Evolutionary conservation across 2,797 vertebrate species (phyloP).

Genomic region (Typhlichthys eigenmanni): DNA sequence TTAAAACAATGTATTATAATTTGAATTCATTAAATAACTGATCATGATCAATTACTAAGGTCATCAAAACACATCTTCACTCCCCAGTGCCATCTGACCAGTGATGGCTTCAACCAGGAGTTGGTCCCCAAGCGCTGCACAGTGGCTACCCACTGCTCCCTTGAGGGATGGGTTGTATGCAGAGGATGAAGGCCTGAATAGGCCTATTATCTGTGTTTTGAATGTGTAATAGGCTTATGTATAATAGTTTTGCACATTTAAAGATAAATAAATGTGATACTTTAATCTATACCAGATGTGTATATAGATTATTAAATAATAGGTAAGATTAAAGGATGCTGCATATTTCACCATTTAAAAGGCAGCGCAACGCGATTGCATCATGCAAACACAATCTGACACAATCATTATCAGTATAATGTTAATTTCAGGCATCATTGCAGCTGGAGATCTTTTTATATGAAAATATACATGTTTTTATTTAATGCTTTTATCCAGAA

Average conservation of each 20-base stretch:
- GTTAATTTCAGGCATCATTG: slow-evolving; percentile 34
- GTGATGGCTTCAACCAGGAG: too few relatives aligned
- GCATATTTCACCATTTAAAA: slow-evolving; percentile 12
- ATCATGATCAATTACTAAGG: too few relatives aligned
- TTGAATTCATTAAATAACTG: too few relatives aligned
- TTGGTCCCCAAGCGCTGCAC: too few relatives aligned
- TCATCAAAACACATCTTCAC: too few relatives aligned
- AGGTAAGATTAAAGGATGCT: slow-evolving; percentile 23
- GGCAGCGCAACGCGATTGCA: not conserved
- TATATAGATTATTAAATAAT: not conserved
- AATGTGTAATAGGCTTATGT: too few relatives aligned
- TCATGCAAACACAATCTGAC: slow-evolving; percentile 1
- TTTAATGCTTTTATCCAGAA: slow-evolving; percentile 62
- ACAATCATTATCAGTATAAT: slow-evolving; percentile 54
- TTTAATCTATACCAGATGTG: not conserved
- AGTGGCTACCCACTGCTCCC: too few relatives aligned
- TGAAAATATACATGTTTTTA: slow-evolving; percentile 61
- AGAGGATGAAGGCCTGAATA: too few relatives aligned
- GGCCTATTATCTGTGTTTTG: too few relatives aligned
- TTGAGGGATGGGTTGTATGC: too few relatives aligned
- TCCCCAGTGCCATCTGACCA: too few relatives aligned
- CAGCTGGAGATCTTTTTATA: slow-evolving; percentile 65
- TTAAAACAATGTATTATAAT: not conserved
- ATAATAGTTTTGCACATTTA: not conserved
- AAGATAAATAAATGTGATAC: not conserved